These are phyloP conservation scores for Chlorops oryzae DNA, from an alignment of 1,140 invertebrate genomes.

Conservation along the genomic window DNA sequence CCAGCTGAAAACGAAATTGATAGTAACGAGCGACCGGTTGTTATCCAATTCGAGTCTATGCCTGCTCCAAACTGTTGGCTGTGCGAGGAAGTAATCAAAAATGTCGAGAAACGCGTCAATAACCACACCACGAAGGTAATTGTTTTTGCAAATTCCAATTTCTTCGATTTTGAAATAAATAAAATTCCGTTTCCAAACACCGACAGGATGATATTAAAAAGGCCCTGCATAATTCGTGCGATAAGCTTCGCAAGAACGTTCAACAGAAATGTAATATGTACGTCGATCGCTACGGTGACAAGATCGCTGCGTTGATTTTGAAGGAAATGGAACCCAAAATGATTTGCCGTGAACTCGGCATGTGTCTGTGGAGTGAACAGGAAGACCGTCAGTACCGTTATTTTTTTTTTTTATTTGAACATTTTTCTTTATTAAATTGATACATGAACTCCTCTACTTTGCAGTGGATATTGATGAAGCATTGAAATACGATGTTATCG, in stretches of 20 bases:
- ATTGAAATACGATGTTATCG: constrained; percentile 39
- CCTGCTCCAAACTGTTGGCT: constrained; percentile 34
- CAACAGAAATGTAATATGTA: constrained; percentile 32
- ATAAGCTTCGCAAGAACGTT: constrained; percentile 30
- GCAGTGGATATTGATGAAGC: constrained; percentile 40
- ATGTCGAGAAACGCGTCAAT: constrained; percentile 31
- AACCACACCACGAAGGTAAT: constrained; percentile 24
- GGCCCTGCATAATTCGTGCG: constrained; percentile 28
- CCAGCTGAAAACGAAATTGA: constrained; percentile 27
- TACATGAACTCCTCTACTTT: constrained; percentile 7
- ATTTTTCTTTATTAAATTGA: no score
- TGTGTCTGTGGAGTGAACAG: constrained; percentile 28
- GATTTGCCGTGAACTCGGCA: constrained; percentile 35
- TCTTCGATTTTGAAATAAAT: no score
- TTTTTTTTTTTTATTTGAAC: no score
- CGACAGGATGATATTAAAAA: constrained; percentile 30
- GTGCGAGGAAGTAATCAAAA: constrained; percentile 37
- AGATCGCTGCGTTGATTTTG: constrained; percentile 32
- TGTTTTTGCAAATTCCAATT: background rate
- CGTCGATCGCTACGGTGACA: constrained; percentile 37
- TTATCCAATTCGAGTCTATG: constrained; percentile 35
- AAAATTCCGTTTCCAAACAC: background rate
- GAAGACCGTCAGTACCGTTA: constrained; percentile 35
- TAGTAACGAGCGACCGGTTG: constrained; percentile 22
- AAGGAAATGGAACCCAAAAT: constrained; percentile 44